Conservation (phyloP, 1,140 invertebrate genomes). For the Drosophila littoralis region DNA sequence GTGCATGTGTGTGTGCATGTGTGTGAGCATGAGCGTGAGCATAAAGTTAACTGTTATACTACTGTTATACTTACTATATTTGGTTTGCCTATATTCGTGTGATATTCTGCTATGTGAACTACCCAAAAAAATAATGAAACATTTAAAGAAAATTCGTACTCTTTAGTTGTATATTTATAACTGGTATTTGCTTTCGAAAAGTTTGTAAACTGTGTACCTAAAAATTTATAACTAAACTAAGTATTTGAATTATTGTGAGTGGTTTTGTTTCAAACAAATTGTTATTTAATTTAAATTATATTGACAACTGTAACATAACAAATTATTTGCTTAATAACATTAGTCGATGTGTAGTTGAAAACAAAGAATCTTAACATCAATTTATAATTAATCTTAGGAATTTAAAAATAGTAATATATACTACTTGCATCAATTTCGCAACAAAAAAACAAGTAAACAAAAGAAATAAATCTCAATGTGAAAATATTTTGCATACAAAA, state of each 20-base stretch:
- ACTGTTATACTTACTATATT: conserved; percentile 68
- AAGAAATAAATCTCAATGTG: conserved; percentile 30
- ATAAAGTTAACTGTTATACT: conserved; percentile 67
- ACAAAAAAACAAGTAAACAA: conserved; percentile 7
- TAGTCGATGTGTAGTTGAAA: conserved; percentile 65
- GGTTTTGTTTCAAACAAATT: conserved; percentile 63
- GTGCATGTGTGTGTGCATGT: conserved; percentile 9
- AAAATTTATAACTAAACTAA: conserved; percentile 51
- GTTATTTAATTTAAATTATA: conserved; percentile 54
- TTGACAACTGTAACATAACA: conserved; percentile 36
- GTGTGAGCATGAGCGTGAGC: conserved; percentile 15
- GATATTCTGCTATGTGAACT: conserved; percentile 68
- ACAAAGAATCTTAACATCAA: conserved; percentile 23
- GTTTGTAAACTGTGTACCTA: conserved; percentile 77
- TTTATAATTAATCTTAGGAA: conserved; percentile 25
- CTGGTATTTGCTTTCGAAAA: conserved; percentile 64
- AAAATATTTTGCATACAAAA: conserved; percentile 29
- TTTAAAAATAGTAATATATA: conserved; percentile 15
- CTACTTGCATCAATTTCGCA: conserved; percentile 23
- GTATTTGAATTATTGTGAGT: conserved; percentile 62
- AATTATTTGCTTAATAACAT: conserved; percentile 27
- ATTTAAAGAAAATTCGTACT: conserved; percentile 21
- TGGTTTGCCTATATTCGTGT: conserved; percentile 72
- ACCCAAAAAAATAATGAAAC: conserved; percentile 17
- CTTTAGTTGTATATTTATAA: conserved; percentile 50